phyloP scores from a whole-genome alignment of 2,113 vertebrate genomes.

The Casuarius casuarius region DNA sequence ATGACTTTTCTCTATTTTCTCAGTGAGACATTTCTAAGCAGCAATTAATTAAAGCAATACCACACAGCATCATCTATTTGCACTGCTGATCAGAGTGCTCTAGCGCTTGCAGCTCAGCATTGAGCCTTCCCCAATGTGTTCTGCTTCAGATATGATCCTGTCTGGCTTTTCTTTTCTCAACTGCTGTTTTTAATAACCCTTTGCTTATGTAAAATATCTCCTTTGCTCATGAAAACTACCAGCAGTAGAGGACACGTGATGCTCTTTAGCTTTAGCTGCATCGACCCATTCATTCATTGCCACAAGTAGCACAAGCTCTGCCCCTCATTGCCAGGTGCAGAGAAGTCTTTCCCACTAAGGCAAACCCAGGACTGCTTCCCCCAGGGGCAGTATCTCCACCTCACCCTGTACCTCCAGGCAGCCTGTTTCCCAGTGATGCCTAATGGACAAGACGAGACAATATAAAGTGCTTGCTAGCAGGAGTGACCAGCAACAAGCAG shows the following conservation, averaged over 20 bases:
- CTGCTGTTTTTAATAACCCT: conserved; percentile 5
- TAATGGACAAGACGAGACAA: rapidly evolving
- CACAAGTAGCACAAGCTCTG: not conserved
- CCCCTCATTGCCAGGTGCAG: no score
- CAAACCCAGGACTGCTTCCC: not conserved
- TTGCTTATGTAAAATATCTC: not conserved
- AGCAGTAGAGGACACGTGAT: not conserved
- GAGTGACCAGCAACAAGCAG: not conserved
- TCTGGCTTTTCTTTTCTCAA: not conserved
- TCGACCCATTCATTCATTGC: not conserved
- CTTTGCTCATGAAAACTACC: not conserved
- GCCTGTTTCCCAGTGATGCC: not conserved
- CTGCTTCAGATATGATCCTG: not conserved
- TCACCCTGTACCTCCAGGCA: not conserved
- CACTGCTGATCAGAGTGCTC: not conserved
- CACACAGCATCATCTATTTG: not conserved
- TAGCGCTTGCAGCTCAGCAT: not conserved
- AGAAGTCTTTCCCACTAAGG: not conserved
- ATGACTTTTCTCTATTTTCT: conserved; percentile 7
- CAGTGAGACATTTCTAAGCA: conserved; percentile 4
- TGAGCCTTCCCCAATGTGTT: not conserved
- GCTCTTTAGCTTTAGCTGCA: not conserved
- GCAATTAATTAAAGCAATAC: not conserved
- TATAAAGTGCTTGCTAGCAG: not conserved
- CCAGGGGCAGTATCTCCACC: rapidly evolving